Base-by-base conservation (phyloP, 2,888 invertebrate genomes). In the Oscheius sp. region DNA sequence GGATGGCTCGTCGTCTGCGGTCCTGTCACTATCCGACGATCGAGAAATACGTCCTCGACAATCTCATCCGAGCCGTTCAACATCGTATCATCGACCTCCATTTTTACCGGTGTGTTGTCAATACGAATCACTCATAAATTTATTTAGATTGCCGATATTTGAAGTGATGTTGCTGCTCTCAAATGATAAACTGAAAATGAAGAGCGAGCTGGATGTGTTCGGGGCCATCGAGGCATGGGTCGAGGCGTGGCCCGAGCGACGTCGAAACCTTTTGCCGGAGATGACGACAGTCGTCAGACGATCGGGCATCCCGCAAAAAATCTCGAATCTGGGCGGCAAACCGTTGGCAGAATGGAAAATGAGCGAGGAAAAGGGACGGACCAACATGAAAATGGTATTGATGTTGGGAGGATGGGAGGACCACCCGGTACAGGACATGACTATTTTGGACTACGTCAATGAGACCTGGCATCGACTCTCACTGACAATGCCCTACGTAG, bases 321-420 rank as follows among this genome's bases (percentile, higher is more conserved):
- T 27, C 18, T 35, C 3, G 9, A 41, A 21, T 1, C 21, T 61
- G 41, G 61, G 21, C 3, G 52, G 52, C 13, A 6, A 13, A 7
- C n/a, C 25, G 18, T 1, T 66, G 27, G 29, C 21, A 7, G 18
- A 49, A 1, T 52, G 27, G 49, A 27, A 18, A 2, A 29, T 66
- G n/a, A 29, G 52, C 27, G 16, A 27, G 13, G 49, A 25, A 18
- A 53, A 29, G 35, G n/a, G n/a, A n/a, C 55, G 69, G 13, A 29
- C 29, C 27, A 55, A 6, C 23, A n/a, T 3, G 41, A n/a, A 53
- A 16, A 49, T 29, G 52, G 25, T 27, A 1, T 18, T 66, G 25
- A 29, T 66, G 6, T n/a, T 66, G 1, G 66, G 66, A 13, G 66
- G 66, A 2, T 52, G 52, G 49, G 52, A 66, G 1, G 52, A 25